A percentile compares a stretch with the other conserved stretches of the same genome.
Conservation (phyloP, 2,797 vertebrate genomes). For the Agapornis canus region DNA sequence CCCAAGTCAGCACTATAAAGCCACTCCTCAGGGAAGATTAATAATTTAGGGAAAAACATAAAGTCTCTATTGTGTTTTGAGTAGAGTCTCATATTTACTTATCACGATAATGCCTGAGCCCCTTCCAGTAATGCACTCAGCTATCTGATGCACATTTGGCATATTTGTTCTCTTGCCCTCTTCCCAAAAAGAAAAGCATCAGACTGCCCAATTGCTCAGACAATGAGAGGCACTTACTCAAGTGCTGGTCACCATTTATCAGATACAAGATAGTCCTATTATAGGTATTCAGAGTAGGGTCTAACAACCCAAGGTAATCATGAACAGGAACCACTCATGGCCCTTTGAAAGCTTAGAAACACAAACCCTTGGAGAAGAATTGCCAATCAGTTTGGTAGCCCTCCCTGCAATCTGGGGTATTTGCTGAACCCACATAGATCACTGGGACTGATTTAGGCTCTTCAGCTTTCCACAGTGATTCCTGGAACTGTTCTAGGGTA, state of each 20-base stretch:
- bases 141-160: neutral
- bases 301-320: neutral
- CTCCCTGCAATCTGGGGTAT: neutral
- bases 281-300: neutral
- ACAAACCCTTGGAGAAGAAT: neutral
- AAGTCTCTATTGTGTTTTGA: slow-evolving; percentile 28
- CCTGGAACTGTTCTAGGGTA: neutral
- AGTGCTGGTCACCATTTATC: neutral
- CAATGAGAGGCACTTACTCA: rapidly evolving
- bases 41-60: slow-evolving; percentile 24
- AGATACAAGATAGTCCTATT: neutral
- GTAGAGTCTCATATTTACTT: neutral
- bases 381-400: neutral
- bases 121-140: neutral
- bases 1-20: neutral
- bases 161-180: neutral
- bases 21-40: neutral
- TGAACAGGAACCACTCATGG: neutral
- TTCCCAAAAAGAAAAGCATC: neutral
- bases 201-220: neutral
- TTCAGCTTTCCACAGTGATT: neutral
- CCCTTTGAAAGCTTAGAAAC: neutral
- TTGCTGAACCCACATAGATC: neutral
- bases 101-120: neutral
- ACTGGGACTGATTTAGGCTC: neutral